Base-by-base conservation (phyloP, 1,140 invertebrate species). In the Drosophila kohkoa region DNA sequence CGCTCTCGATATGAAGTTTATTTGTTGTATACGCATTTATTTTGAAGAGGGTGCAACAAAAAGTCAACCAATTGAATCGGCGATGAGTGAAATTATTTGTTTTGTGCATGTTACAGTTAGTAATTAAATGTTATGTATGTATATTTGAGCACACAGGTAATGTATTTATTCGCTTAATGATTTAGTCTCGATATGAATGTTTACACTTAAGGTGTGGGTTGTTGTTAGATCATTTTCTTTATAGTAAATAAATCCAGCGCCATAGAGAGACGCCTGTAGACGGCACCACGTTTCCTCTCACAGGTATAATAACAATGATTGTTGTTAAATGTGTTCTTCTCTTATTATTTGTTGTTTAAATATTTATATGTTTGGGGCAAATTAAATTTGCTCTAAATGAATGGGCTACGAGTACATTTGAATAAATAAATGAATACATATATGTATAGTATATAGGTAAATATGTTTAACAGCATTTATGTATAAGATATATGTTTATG, bases 401-500 rank as follows among this genome's bases (percentile, higher is more conserved):
- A 43, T 45, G 16, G 10, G 13, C 32, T 72, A 49, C 43, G 51
- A 35, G 7, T 65, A 65, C 45, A 65, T 30, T 72, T 43, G 41
- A 43, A 43, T 43, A 43, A 43, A 43, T 43, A 16, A 55, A 38
- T 55, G 49, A 75, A 69, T 57, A 69, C 60, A 67, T 67, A 55
- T 63, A 55, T 63, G 30, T 51, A 8, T 13, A 51, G 45, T 58
- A 54, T 16, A 63, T 62, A 57, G 32, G 3, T 38, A 10, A 38
- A 38, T 49, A 52, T 60, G 30, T 60, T 69, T 73, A 70, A 82
- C 79, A 81, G 79, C 75, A 69, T 72, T 78, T 52, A n/a, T 62
- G 62, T 65, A 64, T 35, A 70, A 38, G 7, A 38, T 3, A 38
- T 25, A 10, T 54, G 30, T 35, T 7, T 41, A 60, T 66, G 55